Conservation (phyloP, 2,113 vertebrate genomes). For the Speoplatyrhinus poulsoni region DNA sequence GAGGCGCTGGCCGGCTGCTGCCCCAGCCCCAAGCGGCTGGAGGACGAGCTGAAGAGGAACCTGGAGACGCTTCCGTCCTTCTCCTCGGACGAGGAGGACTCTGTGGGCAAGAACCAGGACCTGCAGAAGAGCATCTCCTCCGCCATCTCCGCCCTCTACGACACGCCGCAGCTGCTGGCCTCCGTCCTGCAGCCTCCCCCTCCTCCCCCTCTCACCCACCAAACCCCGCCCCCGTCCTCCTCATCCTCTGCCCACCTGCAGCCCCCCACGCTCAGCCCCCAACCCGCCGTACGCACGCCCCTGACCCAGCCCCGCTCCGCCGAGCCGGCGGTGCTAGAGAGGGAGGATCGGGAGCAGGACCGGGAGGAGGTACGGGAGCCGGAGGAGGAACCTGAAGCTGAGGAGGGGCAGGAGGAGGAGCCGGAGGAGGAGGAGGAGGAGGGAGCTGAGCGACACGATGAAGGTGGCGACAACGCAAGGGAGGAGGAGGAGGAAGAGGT, state of each 20-base stretch:
- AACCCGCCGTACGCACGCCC: constrained; percentile 58
- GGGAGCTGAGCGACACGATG: constrained; percentile 46
- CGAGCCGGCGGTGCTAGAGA: constrained; percentile 67
- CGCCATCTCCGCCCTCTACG: constrained; percentile 89
- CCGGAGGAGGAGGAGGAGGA: constrained; percentile 42
- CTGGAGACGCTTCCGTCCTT: constrained; percentile 91
- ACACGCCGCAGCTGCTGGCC: constrained; percentile 81
- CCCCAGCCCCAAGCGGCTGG: constrained; percentile 85
- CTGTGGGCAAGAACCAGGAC: constrained; percentile 92
- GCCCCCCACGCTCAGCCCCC: constrained; percentile 66
- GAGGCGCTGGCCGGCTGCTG: constrained; percentile 84
- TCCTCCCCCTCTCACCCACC: constrained; percentile 53
- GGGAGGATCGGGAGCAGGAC: constrained; percentile 55
- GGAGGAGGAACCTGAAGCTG: constrained; percentile 48
- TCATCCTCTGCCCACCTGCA: constrained; percentile 36
- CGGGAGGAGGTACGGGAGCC: constrained; percentile 10
- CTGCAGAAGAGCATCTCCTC: constrained; percentile 95
- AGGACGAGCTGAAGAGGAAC: constrained; percentile 91
- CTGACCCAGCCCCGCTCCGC: constrained; percentile 58
- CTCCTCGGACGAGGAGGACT: constrained; percentile 92
- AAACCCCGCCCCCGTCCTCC: constrained; percentile 46
- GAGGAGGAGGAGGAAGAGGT: constrained; percentile 10
- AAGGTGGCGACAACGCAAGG: constrained; percentile 50
- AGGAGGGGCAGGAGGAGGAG: constrained; percentile 48
- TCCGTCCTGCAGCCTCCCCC: constrained; percentile 59